These are phyloP conservation scores for Neoseiulus cucumeris DNA, from an alignment of 1,140 invertebrate genomes.

Conservation along the genomic window DNA sequence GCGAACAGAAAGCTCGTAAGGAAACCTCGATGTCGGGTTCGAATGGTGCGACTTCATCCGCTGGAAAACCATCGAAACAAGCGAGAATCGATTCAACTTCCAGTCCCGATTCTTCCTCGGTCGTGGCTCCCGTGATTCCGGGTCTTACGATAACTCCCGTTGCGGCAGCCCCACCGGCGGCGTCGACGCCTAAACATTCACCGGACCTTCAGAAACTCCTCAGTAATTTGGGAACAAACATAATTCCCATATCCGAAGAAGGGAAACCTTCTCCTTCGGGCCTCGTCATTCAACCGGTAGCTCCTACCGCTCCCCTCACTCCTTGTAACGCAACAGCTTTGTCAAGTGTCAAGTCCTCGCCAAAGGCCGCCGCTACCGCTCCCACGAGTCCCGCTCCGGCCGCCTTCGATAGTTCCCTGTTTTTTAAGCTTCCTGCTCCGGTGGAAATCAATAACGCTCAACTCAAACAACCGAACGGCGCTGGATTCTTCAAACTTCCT, in stretches of 20 bases:
- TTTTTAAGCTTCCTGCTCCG: background rate
- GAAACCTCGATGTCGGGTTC: background rate
- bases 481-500: background rate
- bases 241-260: background rate
- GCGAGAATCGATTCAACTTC: background rate
- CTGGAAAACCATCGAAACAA: background rate
- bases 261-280: background rate
- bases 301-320: background rate
- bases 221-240: background rate
- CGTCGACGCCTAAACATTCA: background rate
- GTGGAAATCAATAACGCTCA: constrained; percentile 7
- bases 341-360: background rate
- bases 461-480: background rate
- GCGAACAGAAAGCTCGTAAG: background rate
- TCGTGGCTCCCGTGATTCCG: background rate
- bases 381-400: too few species aligned
- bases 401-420: background rate
- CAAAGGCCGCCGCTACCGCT: too few species aligned
- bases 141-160: background rate
- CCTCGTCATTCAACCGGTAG: background rate
- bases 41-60: background rate
- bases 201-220: constrained; percentile 3
- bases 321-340: background rate
- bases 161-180: background rate
- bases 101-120: background rate